Evolutionary conservation across 2,888 invertebrate species (phyloP).

Genomic region (Sycophila texana): DNA sequence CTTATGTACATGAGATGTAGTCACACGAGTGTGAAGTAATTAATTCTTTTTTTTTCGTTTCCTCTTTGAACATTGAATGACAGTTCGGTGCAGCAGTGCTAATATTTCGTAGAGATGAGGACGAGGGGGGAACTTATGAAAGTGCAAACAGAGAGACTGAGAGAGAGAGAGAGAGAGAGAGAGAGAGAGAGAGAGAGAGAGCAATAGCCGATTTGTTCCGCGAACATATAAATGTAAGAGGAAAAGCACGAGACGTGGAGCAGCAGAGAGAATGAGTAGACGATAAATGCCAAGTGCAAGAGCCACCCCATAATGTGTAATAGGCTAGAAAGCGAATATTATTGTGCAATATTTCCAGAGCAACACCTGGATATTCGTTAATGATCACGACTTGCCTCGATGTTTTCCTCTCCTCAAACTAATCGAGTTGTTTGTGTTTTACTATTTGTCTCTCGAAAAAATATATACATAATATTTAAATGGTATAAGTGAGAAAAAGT

Average conservation of each 20-base stretch:
- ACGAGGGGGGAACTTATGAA: background rate
- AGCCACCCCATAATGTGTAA: constrained; percentile 60
- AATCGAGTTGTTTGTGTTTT: constrained; percentile 51
- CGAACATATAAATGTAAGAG: constrained; percentile 12
- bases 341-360: constrained; percentile 56
- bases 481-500: constrained; percentile 34
- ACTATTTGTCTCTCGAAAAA: constrained; percentile 51
- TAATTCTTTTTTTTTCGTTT: constrained; percentile 47
- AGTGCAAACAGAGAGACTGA: background rate
- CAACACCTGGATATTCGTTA: constrained; percentile 51
- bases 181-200: too few relatives aligned
- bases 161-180: too few relatives aligned
- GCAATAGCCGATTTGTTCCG: constrained; percentile 10
- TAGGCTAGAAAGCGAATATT: constrained; percentile 58
- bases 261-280: background rate
- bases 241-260: background rate
- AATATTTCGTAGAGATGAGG: background rate
- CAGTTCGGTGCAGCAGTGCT: constrained; percentile 42
- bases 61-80: constrained; percentile 40
- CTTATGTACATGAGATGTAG: constrained; percentile 30
- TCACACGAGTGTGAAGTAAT: constrained; percentile 10
- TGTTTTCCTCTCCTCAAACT: constrained; percentile 43
- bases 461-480: constrained; percentile 37
- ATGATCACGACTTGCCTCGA: constrained; percentile 41
- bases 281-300: constrained; percentile 49